Conservation (phyloP, 2,113 vertebrate species). For the Psammodynastes pulverulentus region DNA sequence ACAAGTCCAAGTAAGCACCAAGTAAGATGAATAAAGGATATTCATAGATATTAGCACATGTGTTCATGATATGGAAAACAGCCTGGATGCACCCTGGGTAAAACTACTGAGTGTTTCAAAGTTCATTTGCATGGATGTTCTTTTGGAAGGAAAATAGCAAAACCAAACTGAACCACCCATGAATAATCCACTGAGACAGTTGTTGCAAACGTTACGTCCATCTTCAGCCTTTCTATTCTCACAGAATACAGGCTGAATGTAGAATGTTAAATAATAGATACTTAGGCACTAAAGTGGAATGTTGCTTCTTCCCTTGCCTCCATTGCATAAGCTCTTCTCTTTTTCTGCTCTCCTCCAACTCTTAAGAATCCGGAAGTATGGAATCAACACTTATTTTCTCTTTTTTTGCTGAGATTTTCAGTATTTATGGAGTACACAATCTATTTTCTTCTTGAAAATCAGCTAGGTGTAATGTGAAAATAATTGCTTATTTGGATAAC, state of each 20-base stretch:
- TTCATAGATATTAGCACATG: background rate
- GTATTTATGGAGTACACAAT: background rate
- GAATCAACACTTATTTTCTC: background rate
- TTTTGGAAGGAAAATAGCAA: background rate
- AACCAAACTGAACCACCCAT: background rate
- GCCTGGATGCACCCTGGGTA: background rate
- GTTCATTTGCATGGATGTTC: background rate
- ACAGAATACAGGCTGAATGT: background rate
- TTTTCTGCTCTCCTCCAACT: no score
- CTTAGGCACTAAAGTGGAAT: background rate
- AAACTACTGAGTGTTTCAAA: background rate
- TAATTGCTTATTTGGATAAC: background rate
- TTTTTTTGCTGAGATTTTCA: background rate
- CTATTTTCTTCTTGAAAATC: background rate
- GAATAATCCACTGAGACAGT: background rate
- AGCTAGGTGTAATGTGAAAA: background rate
- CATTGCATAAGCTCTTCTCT: background rate
- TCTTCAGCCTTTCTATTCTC: background rate
- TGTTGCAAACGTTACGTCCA: background rate
- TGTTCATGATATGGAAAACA: background rate
- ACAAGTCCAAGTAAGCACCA: background rate
- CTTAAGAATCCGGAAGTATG: background rate
- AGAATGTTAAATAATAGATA: constrained; percentile 18
- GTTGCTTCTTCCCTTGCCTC: background rate
- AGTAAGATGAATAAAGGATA: background rate